Base-by-base conservation (phyloP, 2,797 vertebrate species). In the Emys orbicularis region DNA sequence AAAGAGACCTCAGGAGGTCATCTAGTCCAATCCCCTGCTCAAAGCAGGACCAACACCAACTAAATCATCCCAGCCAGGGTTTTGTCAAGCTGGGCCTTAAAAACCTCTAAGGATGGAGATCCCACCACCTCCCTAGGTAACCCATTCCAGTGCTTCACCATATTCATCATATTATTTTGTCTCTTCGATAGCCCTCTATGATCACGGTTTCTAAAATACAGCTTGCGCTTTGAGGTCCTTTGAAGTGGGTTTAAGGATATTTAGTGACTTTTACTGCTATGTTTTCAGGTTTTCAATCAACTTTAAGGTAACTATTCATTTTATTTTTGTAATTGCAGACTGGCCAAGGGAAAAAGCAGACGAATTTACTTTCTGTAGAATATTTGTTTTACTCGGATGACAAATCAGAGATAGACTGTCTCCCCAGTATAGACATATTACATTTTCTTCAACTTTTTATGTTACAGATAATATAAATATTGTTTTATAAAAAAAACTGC, bases 141-240 rank as follows among this genome's bases (percentile, higher is more conserved):
- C 15, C 4, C 50, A 50, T 50, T 50, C 50, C 50, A 50, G 50
- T 50, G 50, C 50, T 50, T 50, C 13, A 50, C 50, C 50, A 16
- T 50, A 50, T 50, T 50, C 50, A 50, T 50, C 83, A 44, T 27
- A 54, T 77, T 41, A 72, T 41, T 72, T 88, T 52, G 7, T 3
- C 0, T 37, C 13, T n/a, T 50, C 37, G 6, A 29, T 90, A 68
- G 83, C 7, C 61, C 49, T 54, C n/a, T 86, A 29, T 1, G 0
- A 2, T 50, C 87, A 65, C 27, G n/a, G 7, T 57, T 91, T 23
- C 2, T 37, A 57, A 90, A 83, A 59, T 49, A 11, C 57, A 79
- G 37, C 3, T 8, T 53, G 31, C 23, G 49, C 54, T 61, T 84
- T 52, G 84, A 41, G 49, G 76, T 34, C 88, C 56, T 79, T 1